Percentiles rank a stretch among this genome's conserved stretches.
Conservation (phyloP, 2,797 vertebrate genomes). For the Pogoniulus pusillus region DNA sequence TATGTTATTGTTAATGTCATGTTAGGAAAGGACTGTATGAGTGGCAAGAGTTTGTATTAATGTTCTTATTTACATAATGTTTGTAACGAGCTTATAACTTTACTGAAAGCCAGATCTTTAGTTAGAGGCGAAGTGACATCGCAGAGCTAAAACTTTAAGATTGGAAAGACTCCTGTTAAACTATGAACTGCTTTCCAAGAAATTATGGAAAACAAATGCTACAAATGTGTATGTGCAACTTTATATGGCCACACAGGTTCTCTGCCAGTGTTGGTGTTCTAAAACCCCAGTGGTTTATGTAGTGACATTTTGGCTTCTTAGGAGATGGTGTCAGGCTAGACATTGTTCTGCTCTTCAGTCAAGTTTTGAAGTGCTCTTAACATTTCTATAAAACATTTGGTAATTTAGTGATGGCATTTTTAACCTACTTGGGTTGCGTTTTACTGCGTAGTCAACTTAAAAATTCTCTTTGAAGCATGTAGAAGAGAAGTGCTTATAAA, state of each 20-base stretch:
- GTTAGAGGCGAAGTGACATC: not conserved
- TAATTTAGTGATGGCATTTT: not conserved
- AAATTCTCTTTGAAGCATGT: not conserved
- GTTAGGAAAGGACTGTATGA: not conserved
- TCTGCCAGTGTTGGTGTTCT: not conserved
- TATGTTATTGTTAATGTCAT: not conserved
- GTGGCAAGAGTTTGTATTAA: not conserved
- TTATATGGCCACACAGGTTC: not conserved
- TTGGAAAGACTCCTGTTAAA: not conserved
- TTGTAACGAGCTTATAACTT: not conserved
- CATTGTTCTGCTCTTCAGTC: not conserved
- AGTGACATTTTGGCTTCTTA: not conserved
- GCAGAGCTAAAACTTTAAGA: not conserved
- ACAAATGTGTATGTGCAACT: not conserved
- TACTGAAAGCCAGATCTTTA: not conserved
- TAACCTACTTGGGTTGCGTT: not conserved
- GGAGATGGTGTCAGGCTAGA: not conserved
- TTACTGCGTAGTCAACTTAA: not conserved
- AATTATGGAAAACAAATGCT: not conserved
- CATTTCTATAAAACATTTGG: not conserved
- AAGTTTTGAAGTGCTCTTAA: not conserved
- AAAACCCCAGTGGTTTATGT: not conserved
- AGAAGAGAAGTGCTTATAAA: not conserved
- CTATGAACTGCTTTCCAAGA: conserved; percentile 8
- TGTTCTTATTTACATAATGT: not conserved